These are phyloP conservation scores for Trisateles emortualis DNA, from an alignment of 2,888 invertebrate genomes.

Conservation along the genomic window DNA sequence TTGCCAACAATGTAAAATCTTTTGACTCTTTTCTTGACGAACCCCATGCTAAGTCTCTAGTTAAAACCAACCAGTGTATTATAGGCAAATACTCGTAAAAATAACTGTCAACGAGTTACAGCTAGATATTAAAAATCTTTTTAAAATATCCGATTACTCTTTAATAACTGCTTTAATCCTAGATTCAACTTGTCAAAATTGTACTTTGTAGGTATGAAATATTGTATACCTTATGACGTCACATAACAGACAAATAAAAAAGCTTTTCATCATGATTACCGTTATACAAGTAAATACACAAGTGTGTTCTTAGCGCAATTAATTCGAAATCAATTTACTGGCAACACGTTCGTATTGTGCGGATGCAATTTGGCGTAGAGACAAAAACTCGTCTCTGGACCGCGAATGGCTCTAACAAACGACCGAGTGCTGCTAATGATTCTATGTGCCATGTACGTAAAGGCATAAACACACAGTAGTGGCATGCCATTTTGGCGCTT, in stretches of 20 bases:
- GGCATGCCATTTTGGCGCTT: conserved; percentile 6
- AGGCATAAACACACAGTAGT: conserved; percentile 18
- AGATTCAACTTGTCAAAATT: conserved; percentile 4
- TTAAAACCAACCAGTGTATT: too few relatives aligned
- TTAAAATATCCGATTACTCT: neutral
- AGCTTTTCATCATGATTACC: conserved; percentile 22
- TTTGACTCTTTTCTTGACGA: too few relatives aligned
- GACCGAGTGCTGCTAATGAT: conserved; percentile 85
- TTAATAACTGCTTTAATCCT: conserved; percentile 1
- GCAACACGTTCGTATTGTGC: conserved; percentile 80
- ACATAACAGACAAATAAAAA: neutral
- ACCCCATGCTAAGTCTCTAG: too few relatives aligned
- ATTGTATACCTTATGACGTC: neutral
- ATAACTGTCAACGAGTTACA: neutral
- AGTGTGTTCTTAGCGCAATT: conserved; percentile 67
- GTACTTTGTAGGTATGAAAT: neutral
- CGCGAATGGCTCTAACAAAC: conserved; percentile 83
- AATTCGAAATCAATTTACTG: conserved; percentile 82
- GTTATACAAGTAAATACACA: conserved; percentile 32
- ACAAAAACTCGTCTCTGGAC: conserved; percentile 83
- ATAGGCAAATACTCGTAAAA: too few relatives aligned
- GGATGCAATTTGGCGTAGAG: conserved; percentile 83
- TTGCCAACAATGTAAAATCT: too few relatives aligned
- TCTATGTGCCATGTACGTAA: conserved; percentile 66
- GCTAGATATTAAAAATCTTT: neutral